phyloP scores from a whole-genome alignment of 2,113 vertebrate genomes.

The Labrus mixtus region DNA sequence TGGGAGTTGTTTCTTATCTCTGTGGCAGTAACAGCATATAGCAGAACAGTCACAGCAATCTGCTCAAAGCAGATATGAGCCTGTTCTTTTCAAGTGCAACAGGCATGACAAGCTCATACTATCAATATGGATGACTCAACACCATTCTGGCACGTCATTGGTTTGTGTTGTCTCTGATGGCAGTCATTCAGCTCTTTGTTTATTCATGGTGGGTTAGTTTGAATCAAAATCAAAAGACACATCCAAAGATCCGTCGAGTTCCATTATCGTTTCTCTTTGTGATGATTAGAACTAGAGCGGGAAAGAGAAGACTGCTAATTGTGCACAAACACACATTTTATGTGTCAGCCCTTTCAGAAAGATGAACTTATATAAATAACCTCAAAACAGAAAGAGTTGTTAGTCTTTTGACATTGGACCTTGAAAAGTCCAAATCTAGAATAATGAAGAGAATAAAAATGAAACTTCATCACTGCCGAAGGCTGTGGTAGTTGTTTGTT shows the following conservation, averaged over 20 bases:
- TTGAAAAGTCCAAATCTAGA: no score
- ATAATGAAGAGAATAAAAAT: no score
- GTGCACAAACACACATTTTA: constrained; percentile 33
- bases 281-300: constrained; percentile 52
- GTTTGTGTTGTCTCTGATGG: constrained; percentile 57
- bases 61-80: constrained; percentile 69
- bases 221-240: constrained; percentile 56
- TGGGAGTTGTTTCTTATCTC: constrained; percentile 65
- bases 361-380: constrained; percentile 1
- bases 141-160: constrained; percentile 43
- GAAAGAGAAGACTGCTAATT: constrained; percentile 34
- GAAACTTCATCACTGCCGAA: no score
- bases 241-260: constrained; percentile 56
- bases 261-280: constrained; percentile 50
- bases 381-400: neutral
- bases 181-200: constrained; percentile 33
- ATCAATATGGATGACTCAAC: constrained; percentile 68
- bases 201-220: constrained; percentile 53
- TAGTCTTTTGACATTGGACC: neutral
- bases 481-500: no score
- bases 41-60: constrained; percentile 49
- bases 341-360: neutral
- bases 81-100: constrained; percentile 63
- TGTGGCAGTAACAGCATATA: constrained; percentile 25
- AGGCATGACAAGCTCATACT: constrained; percentile 52